Evolutionary conservation across 2,888 invertebrate species (phyloP).

Genomic region (Prosopocoilus inquinatus): DNA sequence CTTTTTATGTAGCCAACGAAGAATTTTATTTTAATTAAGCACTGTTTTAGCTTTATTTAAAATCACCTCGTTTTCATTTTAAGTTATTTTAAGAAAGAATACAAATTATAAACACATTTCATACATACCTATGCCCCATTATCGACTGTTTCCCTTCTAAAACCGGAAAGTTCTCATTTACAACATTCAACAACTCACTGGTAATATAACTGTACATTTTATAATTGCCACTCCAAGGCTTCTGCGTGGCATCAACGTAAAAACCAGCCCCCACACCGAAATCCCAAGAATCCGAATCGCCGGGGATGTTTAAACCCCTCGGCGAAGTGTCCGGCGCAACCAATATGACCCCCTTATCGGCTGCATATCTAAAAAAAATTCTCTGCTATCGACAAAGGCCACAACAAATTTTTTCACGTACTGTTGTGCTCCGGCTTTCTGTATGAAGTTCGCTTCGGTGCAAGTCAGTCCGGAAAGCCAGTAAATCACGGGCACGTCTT

Average conservation of each 20-base stretch:
- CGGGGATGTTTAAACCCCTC: conserved; percentile 81
- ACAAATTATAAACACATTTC: too few relatives aligned
- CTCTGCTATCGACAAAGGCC: not conserved
- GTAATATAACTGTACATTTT: conserved; percentile 96
- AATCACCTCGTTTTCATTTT: conserved; percentile 2
- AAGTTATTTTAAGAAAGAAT: not conserved
- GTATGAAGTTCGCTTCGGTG: conserved; percentile 92
- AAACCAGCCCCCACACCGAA: conserved; percentile 96
- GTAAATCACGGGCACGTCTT: conserved; percentile 77
- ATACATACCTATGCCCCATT: conserved; percentile 72
- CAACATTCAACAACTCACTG: conserved; percentile 73
- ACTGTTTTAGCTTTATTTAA: not conserved
- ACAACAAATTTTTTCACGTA: conserved; percentile 29
- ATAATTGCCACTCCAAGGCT: conserved; percentile 92
- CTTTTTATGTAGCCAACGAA: too few relatives aligned
- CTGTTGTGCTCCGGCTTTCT: conserved; percentile 93
- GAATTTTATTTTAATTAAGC: not conserved
- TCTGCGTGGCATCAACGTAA: conserved; percentile 87
- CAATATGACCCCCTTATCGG: conserved; percentile 80
- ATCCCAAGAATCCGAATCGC: conserved; percentile 90
- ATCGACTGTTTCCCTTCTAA: conserved; percentile 66
- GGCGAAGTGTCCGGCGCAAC: conserved; percentile 97
- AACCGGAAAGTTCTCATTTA: conserved; percentile 73
- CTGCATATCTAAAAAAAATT: conserved; percentile 62
- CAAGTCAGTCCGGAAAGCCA: conserved; percentile 92